Base-by-base conservation (phyloP, 2,113 vertebrate species). In the Stercorarius parasiticus region DNA sequence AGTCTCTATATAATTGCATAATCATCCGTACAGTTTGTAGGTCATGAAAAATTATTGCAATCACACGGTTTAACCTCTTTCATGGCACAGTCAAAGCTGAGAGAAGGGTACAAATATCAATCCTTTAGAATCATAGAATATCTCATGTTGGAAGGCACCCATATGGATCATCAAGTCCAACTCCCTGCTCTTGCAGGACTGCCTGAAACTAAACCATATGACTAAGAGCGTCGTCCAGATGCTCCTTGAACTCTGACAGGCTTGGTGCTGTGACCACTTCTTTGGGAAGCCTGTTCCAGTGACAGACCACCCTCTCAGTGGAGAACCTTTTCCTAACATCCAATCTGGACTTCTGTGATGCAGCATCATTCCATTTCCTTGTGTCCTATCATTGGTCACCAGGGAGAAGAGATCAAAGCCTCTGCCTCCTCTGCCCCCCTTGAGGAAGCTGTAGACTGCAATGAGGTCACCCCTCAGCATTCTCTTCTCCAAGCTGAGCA, bases 341-440 rank as follows among this genome's bases (percentile, higher is more conserved):
- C 11, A 15, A 4, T n/a, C 20, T 76, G n/a, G 88, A 69, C 34
- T 71, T 76, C 15, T 16, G 6, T 66, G 34, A 47, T 5, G 15
- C 14, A 56, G 50, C 22, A 80, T 87, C 5, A n/a, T 56, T 87
- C 40, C 3, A 26, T 84, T 53, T 72, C 17, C 13, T 71, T 4
- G 2, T n/a, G 42, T 58, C 13, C 8, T 88, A 2, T 21, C 6
- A 0, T 16, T 45, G 38, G 21, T 82, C 26, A 74, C 11, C 25
- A 50, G 29, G 43, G 8, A 67, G 29, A 13, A 4, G 5, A 89
- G 23, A 61, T 65, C 16, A 36, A 12, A 27, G 15, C 8, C 26
- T 80, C 8, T 15, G 5, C 2, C 13, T 58, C 16, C 0, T 0
- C 20, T 67, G 4, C 17, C 22, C 3, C 1, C 12, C 36, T 10